phyloP scores from a whole-genome alignment of 2,888 invertebrate genomes.

The Micropterix aruncella region DNA sequence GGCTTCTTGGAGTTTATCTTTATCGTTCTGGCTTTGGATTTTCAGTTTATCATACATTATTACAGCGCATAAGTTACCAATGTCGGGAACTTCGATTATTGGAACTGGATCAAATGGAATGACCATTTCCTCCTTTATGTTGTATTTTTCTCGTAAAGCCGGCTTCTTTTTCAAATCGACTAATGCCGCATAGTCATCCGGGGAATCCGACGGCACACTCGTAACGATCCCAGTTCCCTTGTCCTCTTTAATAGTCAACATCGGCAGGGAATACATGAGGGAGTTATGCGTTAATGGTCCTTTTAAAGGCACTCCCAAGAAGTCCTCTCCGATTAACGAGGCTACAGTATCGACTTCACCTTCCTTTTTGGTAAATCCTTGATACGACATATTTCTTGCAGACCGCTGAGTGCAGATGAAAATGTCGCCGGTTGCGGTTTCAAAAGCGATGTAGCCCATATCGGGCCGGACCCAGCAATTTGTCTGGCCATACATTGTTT shows the following conservation, averaged over 20 bases:
- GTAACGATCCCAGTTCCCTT: conserved; percentile 98
- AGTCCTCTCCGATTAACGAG: conserved; percentile 55
- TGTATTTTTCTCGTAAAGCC: conserved; percentile 85
- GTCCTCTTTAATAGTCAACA: conserved; percentile 95
- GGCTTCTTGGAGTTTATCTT: conserved; percentile 83
- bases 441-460: conserved; percentile 82
- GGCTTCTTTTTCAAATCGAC: conserved; percentile 91
- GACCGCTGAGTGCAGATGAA: conserved; percentile 81
- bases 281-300: conserved; percentile 78
- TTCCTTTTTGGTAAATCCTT: conserved; percentile 72
- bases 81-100: conserved; percentile 84
- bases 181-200: conserved; percentile 95
- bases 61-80: conserved; percentile 76
- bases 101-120: conserved; percentile 57
- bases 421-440: conserved; percentile 55
- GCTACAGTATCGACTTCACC: conserved; percentile 60
- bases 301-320: conserved; percentile 71
- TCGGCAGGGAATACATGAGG: conserved; percentile 84
- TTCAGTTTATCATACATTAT: conserved; percentile 77
- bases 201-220: conserved; percentile 96
- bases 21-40: conserved; percentile 96
- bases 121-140: conserved; percentile 60
- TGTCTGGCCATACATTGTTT: conserved; percentile 99
- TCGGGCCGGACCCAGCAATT: conserved; percentile 98
- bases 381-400: conserved; percentile 92